A percentile compares a stretch with the other conserved stretches of the same genome.
These are phyloP conservation scores for Drosophila leonis DNA, from an alignment of 2,888 invertebrate species.

Conservation along the genomic window DNA sequence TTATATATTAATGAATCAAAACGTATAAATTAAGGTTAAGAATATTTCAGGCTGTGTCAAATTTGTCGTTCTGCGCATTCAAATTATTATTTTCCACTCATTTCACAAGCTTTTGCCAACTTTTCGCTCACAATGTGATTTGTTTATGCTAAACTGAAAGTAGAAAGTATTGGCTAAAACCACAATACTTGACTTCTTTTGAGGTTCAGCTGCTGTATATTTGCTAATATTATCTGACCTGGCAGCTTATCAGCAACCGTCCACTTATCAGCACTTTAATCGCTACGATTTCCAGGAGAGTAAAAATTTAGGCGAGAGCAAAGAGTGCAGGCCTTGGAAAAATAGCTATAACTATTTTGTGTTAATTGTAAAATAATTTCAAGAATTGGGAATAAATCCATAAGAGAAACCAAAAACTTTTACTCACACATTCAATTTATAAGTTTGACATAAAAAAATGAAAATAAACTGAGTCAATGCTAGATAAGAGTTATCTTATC, in stretches of 20 bases:
- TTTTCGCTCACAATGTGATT: not conserved
- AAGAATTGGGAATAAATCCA: not conserved
- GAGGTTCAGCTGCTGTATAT: not conserved
- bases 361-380: not conserved
- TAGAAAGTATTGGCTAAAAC: not conserved
- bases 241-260: not conserved
- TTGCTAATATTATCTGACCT: not conserved
- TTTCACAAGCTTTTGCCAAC: not conserved
- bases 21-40: too few species aligned
- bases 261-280: slow-evolving; percentile 1
- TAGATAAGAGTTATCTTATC: not conserved
- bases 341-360: not conserved
- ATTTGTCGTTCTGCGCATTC: too few species aligned
- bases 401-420: not conserved
- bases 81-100: not conserved
- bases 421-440: not conserved
- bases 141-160: not conserved
- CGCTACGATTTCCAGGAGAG: not conserved
- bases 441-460: not conserved
- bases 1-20: too few species aligned
- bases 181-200: accelerated
- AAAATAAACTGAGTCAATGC: not conserved
- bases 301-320: not conserved
- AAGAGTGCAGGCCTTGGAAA: not conserved
- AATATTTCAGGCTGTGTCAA: too few species aligned